Evolutionary conservation across 2,113 vertebrate species (phyloP).

Genomic region (Sus scrofa): DNA sequence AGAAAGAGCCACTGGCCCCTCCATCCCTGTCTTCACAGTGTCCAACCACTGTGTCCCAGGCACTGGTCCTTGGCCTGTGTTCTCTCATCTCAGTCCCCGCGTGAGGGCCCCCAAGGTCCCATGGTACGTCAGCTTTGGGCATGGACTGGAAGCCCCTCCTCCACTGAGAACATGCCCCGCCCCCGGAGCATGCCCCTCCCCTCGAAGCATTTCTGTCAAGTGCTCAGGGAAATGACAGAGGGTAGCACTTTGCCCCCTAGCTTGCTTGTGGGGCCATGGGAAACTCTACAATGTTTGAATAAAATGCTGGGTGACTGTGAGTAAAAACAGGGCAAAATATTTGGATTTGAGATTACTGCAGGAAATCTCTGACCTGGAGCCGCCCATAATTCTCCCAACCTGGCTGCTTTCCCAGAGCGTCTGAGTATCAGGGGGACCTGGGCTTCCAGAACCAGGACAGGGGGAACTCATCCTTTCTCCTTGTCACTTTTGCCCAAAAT

Average conservation of each 20-base stretch:
- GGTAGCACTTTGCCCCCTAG: background rate
- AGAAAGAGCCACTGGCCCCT: background rate
- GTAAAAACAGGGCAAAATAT: background rate
- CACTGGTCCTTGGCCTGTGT: background rate
- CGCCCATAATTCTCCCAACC: background rate
- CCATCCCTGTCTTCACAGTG: background rate
- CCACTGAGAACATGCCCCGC: too few species aligned
- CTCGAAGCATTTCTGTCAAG: fast-evolving
- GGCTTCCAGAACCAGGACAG: background rate
- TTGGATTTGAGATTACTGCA: conserved; percentile 2
- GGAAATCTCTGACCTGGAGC: conserved; percentile 28
- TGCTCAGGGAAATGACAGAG: background rate
- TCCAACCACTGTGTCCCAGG: background rate
- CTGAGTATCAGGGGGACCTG: background rate
- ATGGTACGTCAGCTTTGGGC: background rate
- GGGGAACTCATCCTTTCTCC: background rate
- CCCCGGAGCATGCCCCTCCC: too few species aligned
- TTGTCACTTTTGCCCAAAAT: background rate
- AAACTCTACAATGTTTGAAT: background rate
- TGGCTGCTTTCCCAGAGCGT: background rate
- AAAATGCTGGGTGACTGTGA: background rate
- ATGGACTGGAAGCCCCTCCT: background rate
- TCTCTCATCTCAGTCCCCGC: too few species aligned
- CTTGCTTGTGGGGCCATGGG: background rate
- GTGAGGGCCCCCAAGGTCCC: background rate